Conservation (phyloP, 2,797 vertebrate species). For the Ptychobarbus kaznakovi region DNA sequence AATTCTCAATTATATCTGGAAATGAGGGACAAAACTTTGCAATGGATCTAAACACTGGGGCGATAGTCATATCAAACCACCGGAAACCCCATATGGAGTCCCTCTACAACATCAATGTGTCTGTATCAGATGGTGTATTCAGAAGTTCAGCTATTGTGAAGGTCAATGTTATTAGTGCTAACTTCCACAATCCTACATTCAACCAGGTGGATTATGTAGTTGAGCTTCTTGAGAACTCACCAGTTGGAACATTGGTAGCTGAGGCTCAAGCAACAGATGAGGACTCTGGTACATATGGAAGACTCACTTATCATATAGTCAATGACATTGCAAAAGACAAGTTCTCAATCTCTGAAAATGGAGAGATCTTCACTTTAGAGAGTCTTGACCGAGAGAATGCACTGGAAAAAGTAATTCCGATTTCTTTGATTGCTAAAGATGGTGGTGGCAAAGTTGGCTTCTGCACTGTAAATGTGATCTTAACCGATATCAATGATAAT, state of each 20-base stretch:
- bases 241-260: slow-evolving; percentile 85
- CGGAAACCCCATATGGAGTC: slow-evolving; percentile 82
- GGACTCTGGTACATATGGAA: slow-evolving; percentile 87
- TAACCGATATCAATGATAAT: slow-evolving; percentile 97
- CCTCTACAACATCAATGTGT: slow-evolving; percentile 86
- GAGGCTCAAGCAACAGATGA: slow-evolving; percentile 89
- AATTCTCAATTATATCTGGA: slow-evolving; percentile 91
- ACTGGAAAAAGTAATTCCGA: slow-evolving; percentile 89
- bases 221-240: slow-evolving; percentile 93
- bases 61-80: slow-evolving; percentile 87
- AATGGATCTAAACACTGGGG: slow-evolving; percentile 85
- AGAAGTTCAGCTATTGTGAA: slow-evolving; percentile 86
- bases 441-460: slow-evolving; percentile 94
- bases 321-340: slow-evolving; percentile 95
- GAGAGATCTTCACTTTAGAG: slow-evolving; percentile 90
- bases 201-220: slow-evolving; percentile 91
- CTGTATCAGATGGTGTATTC: slow-evolving; percentile 95
- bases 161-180: slow-evolving; percentile 86
- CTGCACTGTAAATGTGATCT: slow-evolving; percentile 92
- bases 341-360: slow-evolving; percentile 88
- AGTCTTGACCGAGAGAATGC: slow-evolving; percentile 92
- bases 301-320: slow-evolving; percentile 88
- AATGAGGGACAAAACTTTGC: slow-evolving; percentile 93
- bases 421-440: slow-evolving; percentile 92
- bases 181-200: slow-evolving; percentile 92